These are phyloP conservation scores for Papilio polytes DNA, from an alignment of 1,140 invertebrate genomes.

Conservation along the genomic window DNA sequence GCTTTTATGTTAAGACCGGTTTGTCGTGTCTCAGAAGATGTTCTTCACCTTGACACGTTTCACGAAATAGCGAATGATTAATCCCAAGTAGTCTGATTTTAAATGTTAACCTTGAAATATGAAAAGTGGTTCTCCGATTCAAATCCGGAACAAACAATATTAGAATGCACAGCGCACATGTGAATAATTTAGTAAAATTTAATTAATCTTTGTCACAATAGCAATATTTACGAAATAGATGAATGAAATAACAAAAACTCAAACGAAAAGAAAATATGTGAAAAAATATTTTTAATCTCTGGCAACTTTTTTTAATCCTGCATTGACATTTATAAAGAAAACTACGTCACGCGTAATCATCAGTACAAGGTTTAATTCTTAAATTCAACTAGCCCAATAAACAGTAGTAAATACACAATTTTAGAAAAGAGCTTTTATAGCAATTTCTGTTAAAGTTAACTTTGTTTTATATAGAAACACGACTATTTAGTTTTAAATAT, in stretches of 20 bases:
- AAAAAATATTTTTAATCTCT: not conserved
- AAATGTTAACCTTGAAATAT: slow-evolving; percentile 9
- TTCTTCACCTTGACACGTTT: slow-evolving; percentile 50
- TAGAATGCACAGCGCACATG: not conserved
- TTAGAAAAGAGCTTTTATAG: no score
- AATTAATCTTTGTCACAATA: not conserved
- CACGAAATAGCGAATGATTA: slow-evolving; percentile 35
- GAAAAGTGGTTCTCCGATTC: not conserved
- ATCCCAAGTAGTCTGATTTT: not conserved
- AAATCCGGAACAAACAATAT: not conserved
- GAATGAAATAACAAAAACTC: not conserved
- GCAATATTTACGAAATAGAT: not conserved
- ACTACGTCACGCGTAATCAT: not conserved
- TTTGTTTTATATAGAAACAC: no score
- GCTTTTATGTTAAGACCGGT: slow-evolving; percentile 42
- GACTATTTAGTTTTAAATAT: no score
- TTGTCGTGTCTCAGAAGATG: slow-evolving; percentile 39
- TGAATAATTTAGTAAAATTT: no score
- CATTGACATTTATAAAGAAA: not conserved
- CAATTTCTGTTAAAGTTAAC: no score
- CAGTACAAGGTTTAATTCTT: not conserved
- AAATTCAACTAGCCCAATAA: no score
- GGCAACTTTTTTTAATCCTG: not conserved
- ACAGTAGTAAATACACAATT: no score
- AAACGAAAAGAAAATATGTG: not conserved